phyloP scores from a whole-genome alignment of 2,113 vertebrate genomes.

The Alligator mississippiensis region DNA sequence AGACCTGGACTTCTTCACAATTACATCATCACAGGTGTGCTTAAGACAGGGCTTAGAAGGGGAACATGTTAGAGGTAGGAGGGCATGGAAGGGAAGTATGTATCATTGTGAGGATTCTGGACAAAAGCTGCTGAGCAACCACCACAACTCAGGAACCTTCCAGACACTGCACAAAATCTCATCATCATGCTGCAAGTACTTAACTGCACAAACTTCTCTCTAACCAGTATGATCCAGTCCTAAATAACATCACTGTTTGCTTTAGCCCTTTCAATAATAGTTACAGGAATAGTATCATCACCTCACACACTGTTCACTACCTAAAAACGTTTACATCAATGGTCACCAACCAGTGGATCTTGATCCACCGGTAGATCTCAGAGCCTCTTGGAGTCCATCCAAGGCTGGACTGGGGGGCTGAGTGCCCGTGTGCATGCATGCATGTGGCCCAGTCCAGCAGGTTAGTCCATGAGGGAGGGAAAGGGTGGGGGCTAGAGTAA shows the following conservation, averaged over 20 bases:
- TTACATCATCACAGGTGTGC: not conserved
- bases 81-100: not conserved
- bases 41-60: not conserved
- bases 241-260: not conserved
- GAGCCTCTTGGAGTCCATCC: no score
- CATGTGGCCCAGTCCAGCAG: no score
- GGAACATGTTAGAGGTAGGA: not conserved
- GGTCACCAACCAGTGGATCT: no score
- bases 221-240: not conserved
- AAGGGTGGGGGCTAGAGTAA: no score
- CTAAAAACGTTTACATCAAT: not conserved
- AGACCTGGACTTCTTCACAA: not conserved
- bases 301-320: not conserved
- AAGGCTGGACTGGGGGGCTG: no score
- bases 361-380: no score
- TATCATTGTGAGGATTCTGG: not conserved
- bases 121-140: not conserved
- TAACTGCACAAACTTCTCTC: not conserved
- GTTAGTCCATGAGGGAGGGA: no score
- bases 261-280: not conserved
- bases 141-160: accelerated
- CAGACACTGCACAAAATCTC: not conserved
- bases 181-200: not conserved
- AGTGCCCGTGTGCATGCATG: no score
- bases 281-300: not conserved